Base-by-base conservation (phyloP, 2,113 vertebrate genomes). In the Laticauda colubrina region DNA sequence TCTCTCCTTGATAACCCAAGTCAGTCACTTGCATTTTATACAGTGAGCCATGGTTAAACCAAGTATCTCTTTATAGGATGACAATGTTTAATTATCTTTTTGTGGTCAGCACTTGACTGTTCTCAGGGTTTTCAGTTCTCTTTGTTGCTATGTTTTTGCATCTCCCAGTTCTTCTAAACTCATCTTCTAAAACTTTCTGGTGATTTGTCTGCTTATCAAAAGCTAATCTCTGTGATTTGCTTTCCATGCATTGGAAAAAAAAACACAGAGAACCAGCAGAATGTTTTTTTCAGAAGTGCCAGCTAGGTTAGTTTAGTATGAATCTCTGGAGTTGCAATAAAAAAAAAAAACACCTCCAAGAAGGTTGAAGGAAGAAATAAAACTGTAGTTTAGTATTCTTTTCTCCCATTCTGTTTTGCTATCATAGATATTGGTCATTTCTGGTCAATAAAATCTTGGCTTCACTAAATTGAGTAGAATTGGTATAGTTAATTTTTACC, bases 141-240 rank as follows among this genome's bases (percentile, higher is more conserved):
- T 54, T 57, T 39, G 39, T 39, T 39, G 43, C 29, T 10, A 6
- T 57, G 5, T 90, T 94, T 69, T 92, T 92, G 48, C 26, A 85
- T 4, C 69, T 91, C 90, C 26, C 88, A 8, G 26, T 92, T 89
- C 12, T 51, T 51, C 7, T 51, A 51, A 51, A 87, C 10, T 90
- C 89, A 53, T 3, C 15, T 59, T 94, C 56, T 92, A 90, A 90
- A 53, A 69, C 34, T 92, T 91, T 93, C 87, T 92, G 85, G 29
- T 85, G 51, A 55, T 24, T 92, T 89, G 93, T 54, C 87, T 94
- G 23, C 87, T 93, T 90, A 95, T 43, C n/a, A 48, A 87, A 89
- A 89, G 53, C 10, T 75, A 56, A 93, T 93, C 91, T 56, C 29
- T 92, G 91, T 87, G 90, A 95, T 95, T 95, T 89, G 91, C 55